Evolutionary conservation across 1,140 invertebrate species (phyloP), one percentile per base, ranked within the genome.

Genomic region (Anastrepha obliqua): DNA sequence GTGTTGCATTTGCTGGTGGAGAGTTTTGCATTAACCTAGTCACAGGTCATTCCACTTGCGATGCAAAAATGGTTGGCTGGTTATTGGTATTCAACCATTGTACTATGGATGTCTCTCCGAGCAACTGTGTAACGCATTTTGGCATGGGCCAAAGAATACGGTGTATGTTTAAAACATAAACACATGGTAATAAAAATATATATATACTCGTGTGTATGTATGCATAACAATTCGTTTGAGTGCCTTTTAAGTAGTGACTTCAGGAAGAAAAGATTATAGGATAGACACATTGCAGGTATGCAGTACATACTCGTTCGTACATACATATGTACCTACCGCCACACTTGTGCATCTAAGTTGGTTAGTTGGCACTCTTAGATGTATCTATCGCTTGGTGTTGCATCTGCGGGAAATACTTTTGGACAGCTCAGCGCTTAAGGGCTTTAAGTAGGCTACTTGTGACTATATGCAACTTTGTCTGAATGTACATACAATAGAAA

Each of bases 11-110:
- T 47, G 67, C 42, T 74, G 42, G 11, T 60, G 81, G 51, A 59
- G 58, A 85, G 81, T 85, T 86, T 86, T 86, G n/a, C 85, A 86
- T 86, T 86, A 86, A 86, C 85, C 85, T 86, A 86, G 85, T 86
- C 85, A 62, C 85, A 86, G 85, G 85, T 86, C 85, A 86, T 86
- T 86, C 85, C 85, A 86, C 85, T 86, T 86, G 42, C 44, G 42
- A 47, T 74, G 67, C 42, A 5, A 42, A 17, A 62, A 39, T 47
- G 85, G 58, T 59, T 62, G 42, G 39, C 20, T 86, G 59, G 11
- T 58, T 64, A 86, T 47, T 86, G 60, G 85, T 60, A 86, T 86
- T n/a, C 85, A 62, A 74, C 67, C 44, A 74, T 74, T 47, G 67
- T 47, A 47, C 29, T 20, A 60, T 59, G 81, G 58, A 58, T 85